Percentiles rank a stretch among this genome's conserved stretches.
phyloP scores from a whole-genome alignment of 23 tunicate species.

The Ciona savignyi region DNA sequence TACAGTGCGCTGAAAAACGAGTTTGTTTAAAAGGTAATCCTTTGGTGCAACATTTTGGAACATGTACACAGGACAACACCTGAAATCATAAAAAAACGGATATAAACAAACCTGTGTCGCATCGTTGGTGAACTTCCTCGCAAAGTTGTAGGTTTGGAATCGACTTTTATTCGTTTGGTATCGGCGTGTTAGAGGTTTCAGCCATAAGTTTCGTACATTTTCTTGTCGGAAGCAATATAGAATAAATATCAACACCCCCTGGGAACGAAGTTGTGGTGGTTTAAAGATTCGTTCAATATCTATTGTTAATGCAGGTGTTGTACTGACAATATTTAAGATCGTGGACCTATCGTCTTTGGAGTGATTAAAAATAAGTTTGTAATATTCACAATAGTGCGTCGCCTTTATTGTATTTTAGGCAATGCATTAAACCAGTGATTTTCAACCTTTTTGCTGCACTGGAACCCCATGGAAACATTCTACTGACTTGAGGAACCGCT shows the following conservation, averaged over 20 bases:
- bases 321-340: not conserved
- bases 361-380: not conserved
- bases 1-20: too few species aligned
- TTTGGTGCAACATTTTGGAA: too few species aligned
- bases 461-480: too few species aligned
- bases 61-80: too few species aligned
- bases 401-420: not conserved
- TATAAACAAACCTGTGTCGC: not conserved
- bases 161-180: not conserved
- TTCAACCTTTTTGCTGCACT: too few species aligned
- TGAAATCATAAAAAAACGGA: too few species aligned
- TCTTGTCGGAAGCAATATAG: slow-evolving; percentile 77
- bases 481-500: too few species aligned
- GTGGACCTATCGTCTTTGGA: not conserved
- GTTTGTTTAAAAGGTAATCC: too few species aligned
- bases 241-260: slow-evolving; percentile 63
- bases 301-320: not conserved
- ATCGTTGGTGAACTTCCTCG: not conserved
- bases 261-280: not conserved
- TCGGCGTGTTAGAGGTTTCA: slow-evolving; percentile 12
- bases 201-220: slow-evolving; percentile 52
- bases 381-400: not conserved
- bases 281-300: not conserved
- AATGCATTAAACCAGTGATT: not conserved
- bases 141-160: not conserved